These are phyloP conservation scores for Enteromius afrohamiltoni DNA, from an alignment of 2,797 vertebrate species.

Conservation along the genomic window DNA sequence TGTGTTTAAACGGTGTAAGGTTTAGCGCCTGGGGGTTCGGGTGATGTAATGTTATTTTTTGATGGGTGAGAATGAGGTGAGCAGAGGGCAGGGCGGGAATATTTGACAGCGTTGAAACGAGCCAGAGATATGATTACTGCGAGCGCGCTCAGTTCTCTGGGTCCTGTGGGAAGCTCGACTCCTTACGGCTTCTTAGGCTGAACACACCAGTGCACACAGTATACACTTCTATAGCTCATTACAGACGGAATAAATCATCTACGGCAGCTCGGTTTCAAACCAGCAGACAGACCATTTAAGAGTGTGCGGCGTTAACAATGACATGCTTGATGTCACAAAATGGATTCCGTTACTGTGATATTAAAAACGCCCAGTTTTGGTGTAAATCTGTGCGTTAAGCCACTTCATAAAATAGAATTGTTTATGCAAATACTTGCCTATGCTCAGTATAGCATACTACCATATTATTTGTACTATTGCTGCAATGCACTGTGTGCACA, in stretches of 20 bases:
- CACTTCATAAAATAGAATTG: not conserved
- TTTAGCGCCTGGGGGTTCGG: slow-evolving; percentile 79
- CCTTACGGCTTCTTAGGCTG: slow-evolving; percentile 51
- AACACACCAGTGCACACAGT: slow-evolving; percentile 51
- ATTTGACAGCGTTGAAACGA: slow-evolving; percentile 78
- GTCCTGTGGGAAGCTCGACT: slow-evolving; percentile 65
- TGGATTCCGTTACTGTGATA: not conserved
- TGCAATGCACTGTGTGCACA: not conserved
- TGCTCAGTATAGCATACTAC: not conserved
- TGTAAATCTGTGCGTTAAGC: not conserved
- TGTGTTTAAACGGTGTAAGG: slow-evolving; percentile 87
- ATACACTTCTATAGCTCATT: slow-evolving; percentile 54
- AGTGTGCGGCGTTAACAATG: slow-evolving; percentile 22
- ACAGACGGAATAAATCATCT: slow-evolving; percentile 57
- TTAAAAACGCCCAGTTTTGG: not conserved
- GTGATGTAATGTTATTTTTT: slow-evolving; percentile 93
- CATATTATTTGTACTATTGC: not conserved
- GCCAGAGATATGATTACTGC: slow-evolving; percentile 75
- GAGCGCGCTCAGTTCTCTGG: slow-evolving; percentile 60
- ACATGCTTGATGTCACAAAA: slow-evolving; percentile 23
- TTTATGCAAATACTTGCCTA: not conserved
- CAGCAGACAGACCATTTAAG: slow-evolving; percentile 10
- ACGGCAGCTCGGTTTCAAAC: slow-evolving; percentile 40
- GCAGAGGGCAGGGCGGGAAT: slow-evolving; percentile 78
- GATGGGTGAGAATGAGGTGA: slow-evolving; percentile 80